These are phyloP conservation scores for Acanthornis magna DNA, from an alignment of 2,797 vertebrate genomes.

Conservation along the genomic window DNA sequence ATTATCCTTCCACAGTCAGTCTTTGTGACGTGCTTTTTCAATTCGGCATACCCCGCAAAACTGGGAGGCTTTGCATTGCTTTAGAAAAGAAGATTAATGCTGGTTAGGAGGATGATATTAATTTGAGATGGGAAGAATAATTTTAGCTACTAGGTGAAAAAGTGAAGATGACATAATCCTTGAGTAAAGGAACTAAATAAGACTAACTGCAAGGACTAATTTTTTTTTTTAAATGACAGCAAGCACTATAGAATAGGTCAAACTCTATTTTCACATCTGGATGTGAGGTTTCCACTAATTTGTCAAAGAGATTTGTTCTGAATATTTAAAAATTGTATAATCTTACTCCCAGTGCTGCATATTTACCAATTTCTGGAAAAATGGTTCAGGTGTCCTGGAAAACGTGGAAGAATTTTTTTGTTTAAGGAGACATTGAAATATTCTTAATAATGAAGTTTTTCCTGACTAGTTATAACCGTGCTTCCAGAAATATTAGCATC, in stretches of 20 bases:
- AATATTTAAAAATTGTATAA: background rate
- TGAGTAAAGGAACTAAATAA: background rate
- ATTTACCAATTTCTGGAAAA: background rate
- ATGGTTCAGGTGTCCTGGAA: background rate
- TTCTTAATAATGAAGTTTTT: background rate
- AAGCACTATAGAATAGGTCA: background rate
- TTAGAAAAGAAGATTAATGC: constrained; percentile 36
- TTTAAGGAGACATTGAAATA: background rate
- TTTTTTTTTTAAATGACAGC: background rate
- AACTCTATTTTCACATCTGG: background rate
- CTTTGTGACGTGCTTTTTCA: background rate
- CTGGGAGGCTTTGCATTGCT: constrained; percentile 10
- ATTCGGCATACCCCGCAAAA: background rate
- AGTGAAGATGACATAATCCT: constrained; percentile 4
- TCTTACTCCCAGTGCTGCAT: background rate
- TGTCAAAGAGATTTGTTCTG: background rate
- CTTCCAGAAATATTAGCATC: background rate
- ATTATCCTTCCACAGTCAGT: background rate
- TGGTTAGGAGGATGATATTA: constrained; percentile 21
- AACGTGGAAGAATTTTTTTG: background rate
- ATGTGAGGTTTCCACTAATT: background rate
- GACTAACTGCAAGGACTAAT: background rate
- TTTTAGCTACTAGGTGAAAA: constrained; percentile 50
- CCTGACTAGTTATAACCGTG: background rate
- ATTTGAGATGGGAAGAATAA: constrained; percentile 46